phyloP scores from a whole-genome alignment of 2,113 vertebrate species.

The Chionis minor region DNA sequence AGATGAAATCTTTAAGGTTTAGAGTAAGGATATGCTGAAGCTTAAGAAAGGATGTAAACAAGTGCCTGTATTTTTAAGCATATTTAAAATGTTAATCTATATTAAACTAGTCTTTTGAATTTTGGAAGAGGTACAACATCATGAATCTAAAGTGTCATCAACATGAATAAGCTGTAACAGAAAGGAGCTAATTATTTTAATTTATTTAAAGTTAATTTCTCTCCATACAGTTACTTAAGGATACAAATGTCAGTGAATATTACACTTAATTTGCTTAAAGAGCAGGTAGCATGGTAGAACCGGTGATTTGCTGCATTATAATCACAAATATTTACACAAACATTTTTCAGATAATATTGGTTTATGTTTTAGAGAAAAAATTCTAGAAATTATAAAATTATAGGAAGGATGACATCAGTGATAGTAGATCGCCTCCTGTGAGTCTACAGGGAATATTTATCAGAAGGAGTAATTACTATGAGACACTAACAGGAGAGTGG shows the following conservation, averaged over 20 bases:
- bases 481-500: not conserved
- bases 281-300: not conserved
- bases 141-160: not conserved
- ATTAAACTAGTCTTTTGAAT: not conserved
- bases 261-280: not conserved
- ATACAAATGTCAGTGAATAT: not conserved
- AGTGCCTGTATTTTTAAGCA: not conserved
- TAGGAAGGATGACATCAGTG: not conserved
- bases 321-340: not conserved
- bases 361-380: not conserved
- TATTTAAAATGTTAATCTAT: not conserved
- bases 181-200: not conserved
- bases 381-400: not conserved
- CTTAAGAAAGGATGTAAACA: not conserved
- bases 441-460: slow-evolving; percentile 1
- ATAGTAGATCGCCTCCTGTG: not conserved
- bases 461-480: not conserved
- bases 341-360: not conserved
- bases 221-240: not conserved
- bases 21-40: not conserved
- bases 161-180: not conserved
- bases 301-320: not conserved
- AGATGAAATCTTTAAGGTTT: not conserved
- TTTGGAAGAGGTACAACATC: not conserved
- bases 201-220: not conserved